phyloP scores from a whole-genome alignment of 2,888 invertebrate genomes.

The Drosophila bunnanda region DNA sequence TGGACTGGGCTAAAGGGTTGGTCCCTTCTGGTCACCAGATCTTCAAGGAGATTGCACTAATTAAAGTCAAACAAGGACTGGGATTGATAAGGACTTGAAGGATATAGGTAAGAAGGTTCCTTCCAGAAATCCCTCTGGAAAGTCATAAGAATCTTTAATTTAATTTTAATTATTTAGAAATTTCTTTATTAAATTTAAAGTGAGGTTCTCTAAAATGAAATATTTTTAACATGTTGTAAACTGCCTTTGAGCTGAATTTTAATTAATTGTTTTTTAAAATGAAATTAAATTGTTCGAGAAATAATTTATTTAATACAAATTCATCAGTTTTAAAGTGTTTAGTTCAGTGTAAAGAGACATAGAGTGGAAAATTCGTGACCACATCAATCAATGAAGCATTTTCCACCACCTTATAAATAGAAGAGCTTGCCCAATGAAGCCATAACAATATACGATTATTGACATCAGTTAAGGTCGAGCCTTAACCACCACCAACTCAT shows the following conservation, averaged over 20 bases:
- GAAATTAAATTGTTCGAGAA: too few relatives aligned
- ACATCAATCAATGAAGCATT: constrained; percentile 10
- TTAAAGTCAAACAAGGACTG: constrained; percentile 24
- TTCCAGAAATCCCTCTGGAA: too few relatives aligned
- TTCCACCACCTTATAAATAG: constrained; percentile 12
- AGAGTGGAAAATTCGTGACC: background rate
- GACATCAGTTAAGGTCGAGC: constrained; percentile 2
- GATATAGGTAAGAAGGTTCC: background rate
- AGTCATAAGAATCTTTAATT: too few relatives aligned
- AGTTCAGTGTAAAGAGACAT: background rate
- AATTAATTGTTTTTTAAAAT: too few relatives aligned
- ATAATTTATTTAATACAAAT: too few relatives aligned
- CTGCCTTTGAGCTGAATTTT: too few relatives aligned
- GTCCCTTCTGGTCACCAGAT: background rate
- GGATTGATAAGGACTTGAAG: background rate
- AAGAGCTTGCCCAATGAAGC: background rate
- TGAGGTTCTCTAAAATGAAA: too few relatives aligned
- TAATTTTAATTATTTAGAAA: too few relatives aligned
- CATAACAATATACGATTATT: constrained; percentile 9
- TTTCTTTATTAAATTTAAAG: background rate
- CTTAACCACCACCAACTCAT: constrained; percentile 4
- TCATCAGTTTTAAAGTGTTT: too few relatives aligned
- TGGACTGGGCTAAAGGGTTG: constrained; percentile 1
- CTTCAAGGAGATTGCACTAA: constrained; percentile 20
- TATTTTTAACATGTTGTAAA: too few relatives aligned